Conservation (phyloP, 2,888 invertebrate genomes). For the Agrenia bidenticulata region DNA sequence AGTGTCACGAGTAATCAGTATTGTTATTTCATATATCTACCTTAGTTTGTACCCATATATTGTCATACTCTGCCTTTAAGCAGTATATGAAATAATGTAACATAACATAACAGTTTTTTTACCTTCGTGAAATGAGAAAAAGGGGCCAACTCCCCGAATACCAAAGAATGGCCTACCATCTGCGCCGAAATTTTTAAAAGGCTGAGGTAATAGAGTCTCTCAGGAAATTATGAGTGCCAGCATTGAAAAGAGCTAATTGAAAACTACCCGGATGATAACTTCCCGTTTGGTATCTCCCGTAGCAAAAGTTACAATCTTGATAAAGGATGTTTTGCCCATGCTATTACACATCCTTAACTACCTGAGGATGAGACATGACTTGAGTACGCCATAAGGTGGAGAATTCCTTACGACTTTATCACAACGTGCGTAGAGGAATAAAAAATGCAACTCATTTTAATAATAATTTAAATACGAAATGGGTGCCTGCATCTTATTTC, state of each 20-base stretch:
- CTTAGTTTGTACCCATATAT: neutral
- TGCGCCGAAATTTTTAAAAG: neutral
- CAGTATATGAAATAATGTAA: slow-evolving; percentile 11
- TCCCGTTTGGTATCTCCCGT: neutral
- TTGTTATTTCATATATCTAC: neutral
- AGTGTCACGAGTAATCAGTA: neutral
- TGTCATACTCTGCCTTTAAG: slow-evolving; percentile 12
- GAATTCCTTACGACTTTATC: too few relatives aligned
- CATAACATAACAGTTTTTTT: slow-evolving; percentile 12
- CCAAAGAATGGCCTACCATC: slow-evolving; percentile 12
- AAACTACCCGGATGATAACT: slow-evolving; percentile 4
- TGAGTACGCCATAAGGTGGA: too few relatives aligned
- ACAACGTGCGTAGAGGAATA: too few relatives aligned
- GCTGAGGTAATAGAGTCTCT: neutral
- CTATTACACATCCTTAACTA: too few relatives aligned
- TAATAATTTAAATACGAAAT: too few relatives aligned
- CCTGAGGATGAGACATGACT: too few relatives aligned
- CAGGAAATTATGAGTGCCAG: neutral
- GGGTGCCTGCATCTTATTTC: too few relatives aligned
- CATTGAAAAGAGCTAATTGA: slow-evolving; percentile 6
- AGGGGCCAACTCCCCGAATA: slow-evolving; percentile 24
- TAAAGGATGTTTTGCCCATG: neutral
- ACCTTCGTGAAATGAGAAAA: slow-evolving; percentile 3
- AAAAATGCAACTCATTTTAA: too few relatives aligned
- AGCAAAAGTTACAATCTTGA: neutral